A percentile compares a stretch with the other conserved stretches of the same genome.
Conservation (phyloP, 2,113 vertebrate genomes). For the Mystacornis crossleyi region DNA sequence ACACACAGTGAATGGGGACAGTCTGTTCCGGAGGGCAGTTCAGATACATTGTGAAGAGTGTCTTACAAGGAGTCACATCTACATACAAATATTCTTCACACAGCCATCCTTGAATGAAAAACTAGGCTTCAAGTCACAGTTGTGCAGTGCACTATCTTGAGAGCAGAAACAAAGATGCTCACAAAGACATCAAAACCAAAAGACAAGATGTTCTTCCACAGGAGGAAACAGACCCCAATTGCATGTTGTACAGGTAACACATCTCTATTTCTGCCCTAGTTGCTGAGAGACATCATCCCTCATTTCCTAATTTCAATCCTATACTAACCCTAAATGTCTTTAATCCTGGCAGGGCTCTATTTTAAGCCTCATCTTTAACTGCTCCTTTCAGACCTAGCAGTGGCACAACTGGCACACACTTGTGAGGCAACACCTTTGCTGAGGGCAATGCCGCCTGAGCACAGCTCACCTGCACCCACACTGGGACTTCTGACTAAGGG, state of each 20-base stretch:
- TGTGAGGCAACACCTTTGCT: background rate
- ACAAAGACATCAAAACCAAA: background rate
- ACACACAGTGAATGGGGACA: background rate
- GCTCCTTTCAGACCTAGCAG: background rate
- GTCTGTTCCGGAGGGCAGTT: background rate
- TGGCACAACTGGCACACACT: background rate
- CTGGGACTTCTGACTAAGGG: background rate
- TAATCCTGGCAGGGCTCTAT: background rate
- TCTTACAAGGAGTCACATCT: background rate
- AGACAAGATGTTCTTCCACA: background rate
- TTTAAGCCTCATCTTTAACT: background rate
- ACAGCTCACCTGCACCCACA: background rate
- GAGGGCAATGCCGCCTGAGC: background rate
- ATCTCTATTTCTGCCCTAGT: background rate
- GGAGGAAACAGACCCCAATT: background rate
- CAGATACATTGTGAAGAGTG: background rate
- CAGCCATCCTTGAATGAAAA: background rate
- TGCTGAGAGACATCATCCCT: background rate
- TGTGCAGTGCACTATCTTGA: fast-evolving
- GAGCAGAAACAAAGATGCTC: background rate
- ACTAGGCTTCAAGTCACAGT: background rate
- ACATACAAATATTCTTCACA: background rate
- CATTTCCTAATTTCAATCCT: background rate
- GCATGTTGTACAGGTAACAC: fast-evolving
- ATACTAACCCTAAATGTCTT: background rate